These are phyloP conservation scores for Platanista minor DNA, from an alignment of 2,113 vertebrate genomes.

Conservation along the genomic window DNA sequence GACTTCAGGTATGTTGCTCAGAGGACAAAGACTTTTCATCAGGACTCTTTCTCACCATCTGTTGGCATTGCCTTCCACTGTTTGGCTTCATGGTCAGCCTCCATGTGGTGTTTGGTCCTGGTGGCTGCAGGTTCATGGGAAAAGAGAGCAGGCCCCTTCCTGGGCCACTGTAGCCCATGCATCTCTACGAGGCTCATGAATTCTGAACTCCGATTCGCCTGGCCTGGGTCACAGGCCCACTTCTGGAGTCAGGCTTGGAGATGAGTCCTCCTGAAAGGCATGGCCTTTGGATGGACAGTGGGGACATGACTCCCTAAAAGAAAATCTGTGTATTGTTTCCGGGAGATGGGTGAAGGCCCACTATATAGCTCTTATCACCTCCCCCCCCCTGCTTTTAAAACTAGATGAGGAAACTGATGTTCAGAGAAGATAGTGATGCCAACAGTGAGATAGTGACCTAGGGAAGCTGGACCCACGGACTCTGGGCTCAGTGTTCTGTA, in stretches of 20 bases:
- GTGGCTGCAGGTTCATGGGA: neutral
- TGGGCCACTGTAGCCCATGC: neutral
- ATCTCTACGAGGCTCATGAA: neutral
- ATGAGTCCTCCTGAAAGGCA: neutral
- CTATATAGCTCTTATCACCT: neutral
- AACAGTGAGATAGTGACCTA: neutral
- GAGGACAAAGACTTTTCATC: neutral
- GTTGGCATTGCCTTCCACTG: neutral
- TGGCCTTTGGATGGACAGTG: neutral
- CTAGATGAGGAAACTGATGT: neutral
- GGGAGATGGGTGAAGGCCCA: neutral
- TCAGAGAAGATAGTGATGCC: neutral
- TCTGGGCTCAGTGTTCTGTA: neutral
- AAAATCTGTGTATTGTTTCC: neutral
- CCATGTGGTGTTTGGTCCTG: neutral
- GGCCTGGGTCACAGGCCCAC: neutral
- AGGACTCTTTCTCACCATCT: neutral
- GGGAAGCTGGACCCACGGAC: neutral
- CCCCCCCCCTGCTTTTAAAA: neutral
- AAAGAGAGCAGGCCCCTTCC: neutral
- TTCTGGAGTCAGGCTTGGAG: neutral
- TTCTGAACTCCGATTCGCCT: neutral
- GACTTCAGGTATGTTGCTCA: constrained; percentile 27
- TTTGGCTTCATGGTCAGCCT: neutral
- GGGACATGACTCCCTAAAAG: neutral